These are phyloP conservation scores for Polylopha cassiicola DNA, from an alignment of 2,888 invertebrate genomes.

Conservation along the genomic window DNA sequence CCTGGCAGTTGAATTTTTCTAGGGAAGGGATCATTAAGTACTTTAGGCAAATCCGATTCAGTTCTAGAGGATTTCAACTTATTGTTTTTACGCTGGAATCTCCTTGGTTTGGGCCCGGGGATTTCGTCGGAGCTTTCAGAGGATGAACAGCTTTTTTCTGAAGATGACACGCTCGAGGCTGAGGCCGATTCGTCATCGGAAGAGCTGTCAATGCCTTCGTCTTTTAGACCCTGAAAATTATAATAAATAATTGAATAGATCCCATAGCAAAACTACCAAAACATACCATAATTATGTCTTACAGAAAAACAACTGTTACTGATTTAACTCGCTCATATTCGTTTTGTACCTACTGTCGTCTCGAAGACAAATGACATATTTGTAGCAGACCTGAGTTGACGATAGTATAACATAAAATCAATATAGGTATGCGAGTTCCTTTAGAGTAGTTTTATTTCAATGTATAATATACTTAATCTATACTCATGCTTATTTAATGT, in stretches of 20 bases:
- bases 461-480: no score
- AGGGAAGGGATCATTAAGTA: slow-evolving; percentile 45
- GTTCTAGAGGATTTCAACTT: slow-evolving; percentile 65
- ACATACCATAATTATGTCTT: no score
- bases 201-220: slow-evolving; percentile 74
- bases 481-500: no score
- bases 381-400: no score
- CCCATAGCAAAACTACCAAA: no score
- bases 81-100: slow-evolving; percentile 64
- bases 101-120: slow-evolving; percentile 52
- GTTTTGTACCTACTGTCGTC: no score
- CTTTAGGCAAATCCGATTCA: slow-evolving; percentile 60
- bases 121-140: slow-evolving; percentile 66
- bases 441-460: no score
- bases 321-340: no score
- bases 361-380: no score
- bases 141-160: slow-evolving; percentile 69
- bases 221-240: slow-evolving; percentile 65
- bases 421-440: no score
- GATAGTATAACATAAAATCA: no score
- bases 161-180: slow-evolving; percentile 64
- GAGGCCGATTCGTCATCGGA: slow-evolving; percentile 70
- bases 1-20: slow-evolving; percentile 43
- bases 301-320: no score
- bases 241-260: slow-evolving; percentile 7